Conservation (phyloP, 2,888 invertebrate genomes). For the Boloria selene region DNA sequence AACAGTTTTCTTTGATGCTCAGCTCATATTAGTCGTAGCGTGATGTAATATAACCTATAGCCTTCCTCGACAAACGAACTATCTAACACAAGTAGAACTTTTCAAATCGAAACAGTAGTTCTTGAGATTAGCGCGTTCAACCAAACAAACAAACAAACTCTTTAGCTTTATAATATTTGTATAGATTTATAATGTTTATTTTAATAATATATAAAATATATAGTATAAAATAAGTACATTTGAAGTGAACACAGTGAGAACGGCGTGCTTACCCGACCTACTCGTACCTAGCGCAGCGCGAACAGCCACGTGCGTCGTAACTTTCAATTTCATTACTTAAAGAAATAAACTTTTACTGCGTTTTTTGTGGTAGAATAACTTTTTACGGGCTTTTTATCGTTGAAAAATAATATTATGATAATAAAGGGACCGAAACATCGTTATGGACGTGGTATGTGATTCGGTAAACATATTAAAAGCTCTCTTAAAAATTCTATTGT, state of each 20-base stretch:
- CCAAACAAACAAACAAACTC: too few relatives aligned
- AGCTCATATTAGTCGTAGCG: too few relatives aligned
- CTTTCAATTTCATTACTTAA: conserved; percentile 35
- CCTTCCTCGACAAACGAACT: too few relatives aligned
- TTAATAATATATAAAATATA: too few relatives aligned
- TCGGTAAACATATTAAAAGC: not conserved
- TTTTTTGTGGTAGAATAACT: conserved; percentile 35
- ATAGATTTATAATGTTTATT: too few relatives aligned
- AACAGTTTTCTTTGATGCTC: too few relatives aligned
- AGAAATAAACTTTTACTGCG: conserved; percentile 38
- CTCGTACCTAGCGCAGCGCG: conserved; percentile 37
- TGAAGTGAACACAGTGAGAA: not conserved
- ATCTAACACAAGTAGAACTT: too few relatives aligned
- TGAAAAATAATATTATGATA: conserved; percentile 36
- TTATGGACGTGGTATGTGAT: conserved; percentile 17
- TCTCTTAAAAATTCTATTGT: not conserved
- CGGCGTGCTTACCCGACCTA: not conserved
- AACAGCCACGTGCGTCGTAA: conserved; percentile 31
- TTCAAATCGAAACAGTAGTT: too few relatives aligned
- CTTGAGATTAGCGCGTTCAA: too few relatives aligned
- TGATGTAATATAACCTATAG: too few relatives aligned
- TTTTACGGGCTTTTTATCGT: conserved; percentile 31
- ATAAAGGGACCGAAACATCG: conserved; percentile 26
- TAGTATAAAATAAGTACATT: not conserved
- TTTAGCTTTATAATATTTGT: too few relatives aligned